Base-by-base conservation (phyloP, 2,797 vertebrate species). In the Melanotaenia parkinsoni region DNA sequence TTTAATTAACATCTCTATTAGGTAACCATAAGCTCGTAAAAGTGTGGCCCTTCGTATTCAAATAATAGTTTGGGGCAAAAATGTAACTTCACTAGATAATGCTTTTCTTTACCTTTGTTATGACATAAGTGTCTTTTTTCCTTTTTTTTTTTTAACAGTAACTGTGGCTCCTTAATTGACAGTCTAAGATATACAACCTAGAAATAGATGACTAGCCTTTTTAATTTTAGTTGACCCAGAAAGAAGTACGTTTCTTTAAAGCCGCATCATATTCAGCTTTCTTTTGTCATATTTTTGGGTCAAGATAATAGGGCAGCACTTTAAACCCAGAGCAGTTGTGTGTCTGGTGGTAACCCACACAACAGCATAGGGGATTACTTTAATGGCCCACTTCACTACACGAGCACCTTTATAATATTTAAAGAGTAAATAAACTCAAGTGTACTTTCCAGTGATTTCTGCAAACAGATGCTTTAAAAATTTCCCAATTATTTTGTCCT, bases 201-300 rank as follows among this genome's bases (percentile, higher is more conserved):
- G n/a, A 73, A 58, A 54, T 68, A 63, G 37, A 20, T 59, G 7
- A 59, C 33, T 45, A 58, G 2, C 13, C 28, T 37, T 26, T 57
- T 70, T 59, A 12, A 4, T 40, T 53, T 77, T 37, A 71, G 68
- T 18, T 56, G 26, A 30, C 53, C 14, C 80, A 50, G 24, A 64
- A 80, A 81, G 63, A 73, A 67, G n/a, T 43, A 51, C 33, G 56
- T 68, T 60, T 71, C 50, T 56, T 60, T 62, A 58, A 56, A 66
- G 26, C 16, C 54, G 4, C 8, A 56, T 56, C 20, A 64, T 66
- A 38, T 70, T 70, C 11, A 11, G 18, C 33, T 58, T 13, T 45
- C 33, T 61, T 53, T 38, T 50, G 47, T 50, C 47, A 50, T 20
- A 60, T 67, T 66, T 74, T 40, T 63, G 56, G 58, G 57, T 74